These are phyloP conservation scores for Reticulitermes lucifugus DNA, from an alignment of 2,888 invertebrate species.

Conservation along the genomic window DNA sequence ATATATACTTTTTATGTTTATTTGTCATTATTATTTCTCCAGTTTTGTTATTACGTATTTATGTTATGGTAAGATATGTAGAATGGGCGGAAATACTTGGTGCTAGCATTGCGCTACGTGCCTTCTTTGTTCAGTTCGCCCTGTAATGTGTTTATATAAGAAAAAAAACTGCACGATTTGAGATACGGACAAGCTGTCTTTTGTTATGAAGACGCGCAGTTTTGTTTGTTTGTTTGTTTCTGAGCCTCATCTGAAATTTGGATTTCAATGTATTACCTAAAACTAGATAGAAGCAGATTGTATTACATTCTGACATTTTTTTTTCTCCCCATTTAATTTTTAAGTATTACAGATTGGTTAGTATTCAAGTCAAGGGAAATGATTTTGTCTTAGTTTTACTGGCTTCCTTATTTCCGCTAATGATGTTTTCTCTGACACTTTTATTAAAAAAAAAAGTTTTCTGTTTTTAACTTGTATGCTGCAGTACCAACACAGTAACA, in stretches of 20 bases:
- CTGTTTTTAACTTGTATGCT: background rate
- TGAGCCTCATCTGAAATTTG: slow-evolving; percentile 36
- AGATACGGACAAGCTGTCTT: slow-evolving; percentile 46
- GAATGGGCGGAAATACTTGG: slow-evolving; percentile 36
- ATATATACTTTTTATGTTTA: slow-evolving; percentile 48
- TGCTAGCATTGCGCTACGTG: slow-evolving; percentile 32
- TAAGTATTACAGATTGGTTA: slow-evolving; percentile 15
- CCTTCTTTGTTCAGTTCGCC: slow-evolving; percentile 18
- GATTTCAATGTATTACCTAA: slow-evolving; percentile 7
- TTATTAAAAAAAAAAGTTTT: background rate
- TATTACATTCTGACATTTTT: background rate
- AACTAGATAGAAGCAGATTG: background rate
- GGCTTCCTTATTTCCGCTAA: background rate
- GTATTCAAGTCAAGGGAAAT: slow-evolving; percentile 13
- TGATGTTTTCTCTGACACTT: background rate
- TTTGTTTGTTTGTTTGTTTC: slow-evolving; percentile 7
- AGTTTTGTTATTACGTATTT: slow-evolving; percentile 48
- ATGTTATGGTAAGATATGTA: slow-evolving; percentile 48
- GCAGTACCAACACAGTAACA: background rate
- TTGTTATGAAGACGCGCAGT: slow-evolving; percentile 27
- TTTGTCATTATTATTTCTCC: slow-evolving; percentile 42
- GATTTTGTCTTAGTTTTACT: slow-evolving; percentile 8
- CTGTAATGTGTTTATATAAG: slow-evolving; percentile 40
- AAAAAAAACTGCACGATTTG: slow-evolving; percentile 48
- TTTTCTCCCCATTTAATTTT: background rate